phyloP scores from a whole-genome alignment of 2,888 invertebrate species.

The Therioaphis trifolii region DNA sequence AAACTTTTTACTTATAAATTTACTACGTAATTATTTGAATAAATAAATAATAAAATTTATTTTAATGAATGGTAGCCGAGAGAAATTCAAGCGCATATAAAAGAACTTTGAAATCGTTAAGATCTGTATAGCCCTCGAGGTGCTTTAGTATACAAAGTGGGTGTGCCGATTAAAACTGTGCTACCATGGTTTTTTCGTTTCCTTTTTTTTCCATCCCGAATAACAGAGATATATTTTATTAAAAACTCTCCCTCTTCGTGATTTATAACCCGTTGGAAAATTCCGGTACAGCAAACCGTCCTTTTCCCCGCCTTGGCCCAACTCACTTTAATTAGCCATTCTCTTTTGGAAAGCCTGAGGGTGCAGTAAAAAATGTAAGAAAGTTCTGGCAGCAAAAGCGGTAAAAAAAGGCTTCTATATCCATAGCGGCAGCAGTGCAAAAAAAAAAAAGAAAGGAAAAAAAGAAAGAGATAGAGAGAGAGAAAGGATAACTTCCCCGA shows the following conservation, averaged over 20 bases:
- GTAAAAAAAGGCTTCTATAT: conserved; percentile 35
- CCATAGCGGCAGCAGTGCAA: background rate
- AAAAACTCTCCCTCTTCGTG: conserved; percentile 62
- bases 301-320: conserved; percentile 20
- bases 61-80: conserved; percentile 41
- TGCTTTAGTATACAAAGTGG: conserved; percentile 58
- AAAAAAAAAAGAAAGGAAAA: conserved; percentile 41
- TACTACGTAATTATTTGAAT: conserved; percentile 31
- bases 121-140: conserved; percentile 41
- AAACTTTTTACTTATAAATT: conserved; percentile 3
- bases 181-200: conserved; percentile 44
- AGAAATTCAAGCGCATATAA: conserved; percentile 47
- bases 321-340: conserved; percentile 62
- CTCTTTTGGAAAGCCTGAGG: conserved; percentile 61
- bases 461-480: conserved; percentile 42
- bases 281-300: conserved; percentile 55
- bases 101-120: conserved; percentile 57
- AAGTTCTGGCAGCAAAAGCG: conserved; percentile 61
- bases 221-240: conserved; percentile 62
- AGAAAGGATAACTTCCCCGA: conserved; percentile 63
- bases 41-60: conserved; percentile 53
- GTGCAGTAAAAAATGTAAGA: conserved; percentile 61
- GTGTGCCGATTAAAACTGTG: conserved; percentile 61
- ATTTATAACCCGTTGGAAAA: conserved; percentile 63
- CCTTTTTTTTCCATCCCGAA: conserved; percentile 37